These are phyloP conservation scores for Carduelis carduelis DNA, from an alignment of 2,797 vertebrate genomes.

Conservation along the genomic window DNA sequence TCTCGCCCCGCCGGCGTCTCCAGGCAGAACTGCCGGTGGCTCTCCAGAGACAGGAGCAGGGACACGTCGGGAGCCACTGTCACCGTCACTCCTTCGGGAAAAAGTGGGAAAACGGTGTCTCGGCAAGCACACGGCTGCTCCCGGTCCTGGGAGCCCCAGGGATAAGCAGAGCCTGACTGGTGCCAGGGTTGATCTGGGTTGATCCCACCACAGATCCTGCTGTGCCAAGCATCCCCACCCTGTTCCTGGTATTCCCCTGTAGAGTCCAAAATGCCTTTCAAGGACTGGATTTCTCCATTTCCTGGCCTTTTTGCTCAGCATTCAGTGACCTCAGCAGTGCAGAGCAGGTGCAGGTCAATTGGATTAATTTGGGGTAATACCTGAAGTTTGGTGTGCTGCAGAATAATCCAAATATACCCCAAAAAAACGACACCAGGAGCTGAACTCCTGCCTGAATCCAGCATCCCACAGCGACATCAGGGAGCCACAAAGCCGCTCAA, in stretches of 20 bases:
- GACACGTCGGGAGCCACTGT: slow-evolving; percentile 78
- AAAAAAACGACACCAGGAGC: neutral
- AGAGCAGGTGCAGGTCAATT: neutral
- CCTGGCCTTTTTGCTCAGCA: neutral
- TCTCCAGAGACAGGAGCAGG: slow-evolving; percentile 82
- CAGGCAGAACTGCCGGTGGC: slow-evolving; percentile 83
- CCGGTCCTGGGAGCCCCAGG: fast-evolving
- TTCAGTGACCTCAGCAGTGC: fast-evolving
- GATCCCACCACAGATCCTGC: fast-evolving
- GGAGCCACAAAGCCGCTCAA: no score
- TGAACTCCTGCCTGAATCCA: neutral
- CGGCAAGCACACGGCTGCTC: fast-evolving
- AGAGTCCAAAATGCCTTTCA: neutral
- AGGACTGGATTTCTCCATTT: neutral
- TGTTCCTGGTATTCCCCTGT: neutral
- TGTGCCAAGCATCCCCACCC: fast-evolving
- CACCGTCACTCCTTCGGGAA: slow-evolving; percentile 82
- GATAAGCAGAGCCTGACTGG: fast-evolving
- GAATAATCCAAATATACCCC: neutral
- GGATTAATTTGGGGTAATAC: neutral
- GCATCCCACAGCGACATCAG: fast-evolving
- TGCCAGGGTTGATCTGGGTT: fast-evolving
- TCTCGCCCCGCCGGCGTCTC: slow-evolving; percentile 74
- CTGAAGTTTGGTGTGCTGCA: neutral
- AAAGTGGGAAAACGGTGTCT: fast-evolving